These are phyloP conservation scores for Ceratina australensis DNA, from an alignment of 1,140 invertebrate species.

Conservation along the genomic window DNA sequence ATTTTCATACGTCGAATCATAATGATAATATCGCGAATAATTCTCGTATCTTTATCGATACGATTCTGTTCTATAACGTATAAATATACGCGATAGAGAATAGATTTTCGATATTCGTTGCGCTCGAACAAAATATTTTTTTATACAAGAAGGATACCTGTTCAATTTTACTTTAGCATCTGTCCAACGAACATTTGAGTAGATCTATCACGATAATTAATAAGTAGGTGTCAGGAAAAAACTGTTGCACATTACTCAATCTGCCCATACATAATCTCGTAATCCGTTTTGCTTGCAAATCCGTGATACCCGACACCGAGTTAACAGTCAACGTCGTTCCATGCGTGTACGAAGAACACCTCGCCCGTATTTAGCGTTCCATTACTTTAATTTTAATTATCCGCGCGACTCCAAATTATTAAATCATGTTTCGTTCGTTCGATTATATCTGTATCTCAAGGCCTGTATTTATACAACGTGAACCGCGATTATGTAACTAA, in stretches of 20 bases:
- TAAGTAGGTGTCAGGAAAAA: not conserved
- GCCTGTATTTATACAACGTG: no score
- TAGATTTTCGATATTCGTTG: no score
- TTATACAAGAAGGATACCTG: no score
- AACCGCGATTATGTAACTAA: not conserved
- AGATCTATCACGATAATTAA: conserved; percentile 4
- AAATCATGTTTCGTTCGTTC: not conserved
- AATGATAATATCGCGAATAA: not conserved
- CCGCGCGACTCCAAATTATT: not conserved
- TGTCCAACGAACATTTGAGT: not conserved
- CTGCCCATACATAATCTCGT: conserved; percentile 10
- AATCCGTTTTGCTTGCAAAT: conserved; percentile 23
- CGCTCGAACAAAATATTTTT: no score
- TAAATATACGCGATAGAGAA: not conserved
- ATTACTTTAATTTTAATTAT: conserved; percentile 17
- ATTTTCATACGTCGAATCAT: not conserved
- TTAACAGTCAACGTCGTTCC: not conserved
- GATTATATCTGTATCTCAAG: not conserved
- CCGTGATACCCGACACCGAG: not conserved
- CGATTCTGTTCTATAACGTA: not conserved
- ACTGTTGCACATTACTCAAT: conserved; percentile 14
- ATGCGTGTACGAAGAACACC: no score
- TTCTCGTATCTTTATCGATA: no score
- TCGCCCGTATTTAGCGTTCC: not conserved
- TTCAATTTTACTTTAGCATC: no score